Evolutionary conservation across 1,140 invertebrate genomes (phyloP).

Genomic region (Nymphalis io): DNA sequence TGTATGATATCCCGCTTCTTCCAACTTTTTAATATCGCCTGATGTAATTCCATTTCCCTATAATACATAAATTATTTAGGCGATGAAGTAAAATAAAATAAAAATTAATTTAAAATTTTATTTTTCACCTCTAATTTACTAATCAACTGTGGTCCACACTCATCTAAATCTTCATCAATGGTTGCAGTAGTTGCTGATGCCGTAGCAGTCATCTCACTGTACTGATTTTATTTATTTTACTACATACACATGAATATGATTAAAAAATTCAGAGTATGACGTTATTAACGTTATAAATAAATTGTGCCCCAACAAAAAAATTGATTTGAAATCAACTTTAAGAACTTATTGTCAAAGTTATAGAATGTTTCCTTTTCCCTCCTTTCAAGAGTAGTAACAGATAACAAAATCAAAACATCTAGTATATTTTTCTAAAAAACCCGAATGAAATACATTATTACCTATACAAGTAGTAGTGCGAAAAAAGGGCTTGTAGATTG

Average conservation of each 20-base stretch:
- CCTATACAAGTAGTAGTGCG: too few relatives aligned
- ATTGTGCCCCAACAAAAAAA: neutral
- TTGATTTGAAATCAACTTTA: neutral
- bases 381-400: neutral
- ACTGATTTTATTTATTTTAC: neutral
- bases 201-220: constrained; percentile 60
- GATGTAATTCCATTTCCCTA: constrained; percentile 93
- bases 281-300: neutral
- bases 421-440: too few relatives aligned
- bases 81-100: neutral
- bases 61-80: neutral
- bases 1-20: constrained; percentile 96
- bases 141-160: constrained; percentile 83
- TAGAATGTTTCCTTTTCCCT: neutral
- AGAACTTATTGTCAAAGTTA: constrained; percentile 4
- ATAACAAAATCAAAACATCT: neutral
- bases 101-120: neutral
- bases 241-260: neutral
- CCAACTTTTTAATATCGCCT: constrained; percentile 95
- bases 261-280: neutral
- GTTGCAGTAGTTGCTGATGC: constrained; percentile 73
- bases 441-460: too few relatives aligned
- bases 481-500: too few relatives aligned
- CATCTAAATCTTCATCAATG: constrained; percentile 81
- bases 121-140: constrained; percentile 82